Percentiles rank a stretch among this genome's conserved stretches.
These are phyloP conservation scores for Fistularia tabacaria DNA, from an alignment of 2,797 vertebrate species.

Conservation along the genomic window DNA sequence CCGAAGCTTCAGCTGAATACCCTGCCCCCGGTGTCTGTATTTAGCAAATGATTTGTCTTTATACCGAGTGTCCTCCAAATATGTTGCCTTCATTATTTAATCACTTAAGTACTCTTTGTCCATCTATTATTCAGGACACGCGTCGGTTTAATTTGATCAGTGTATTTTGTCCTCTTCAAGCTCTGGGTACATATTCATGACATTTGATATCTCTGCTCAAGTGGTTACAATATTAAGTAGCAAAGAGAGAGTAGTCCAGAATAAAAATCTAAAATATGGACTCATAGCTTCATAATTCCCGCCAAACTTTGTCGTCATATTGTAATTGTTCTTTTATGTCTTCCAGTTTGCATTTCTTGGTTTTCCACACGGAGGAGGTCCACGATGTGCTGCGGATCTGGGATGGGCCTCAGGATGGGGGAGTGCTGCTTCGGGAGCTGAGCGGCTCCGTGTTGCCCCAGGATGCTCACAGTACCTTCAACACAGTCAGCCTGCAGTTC, in stretches of 20 bases:
- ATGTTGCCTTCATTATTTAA: background rate
- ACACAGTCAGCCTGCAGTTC: slow-evolving; percentile 90
- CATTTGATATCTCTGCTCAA: background rate
- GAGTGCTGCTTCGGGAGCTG: slow-evolving; percentile 88
- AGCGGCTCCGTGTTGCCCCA: slow-evolving; percentile 84
- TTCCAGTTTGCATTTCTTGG: slow-evolving; percentile 90
- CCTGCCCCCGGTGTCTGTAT: slow-evolving; percentile 18
- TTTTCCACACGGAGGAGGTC: slow-evolving; percentile 96
- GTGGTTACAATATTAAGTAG: background rate
- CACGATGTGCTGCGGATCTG: slow-evolving; percentile 93
- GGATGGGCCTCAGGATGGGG: slow-evolving; percentile 93
- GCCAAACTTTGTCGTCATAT: background rate
- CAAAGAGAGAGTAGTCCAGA: no score
- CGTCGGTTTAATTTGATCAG: background rate
- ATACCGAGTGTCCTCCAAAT: background rate
- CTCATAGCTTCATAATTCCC: background rate
- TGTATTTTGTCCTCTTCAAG: no score
- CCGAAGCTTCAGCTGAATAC: slow-evolving; percentile 40
- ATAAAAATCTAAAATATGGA: no score
- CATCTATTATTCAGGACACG: background rate
- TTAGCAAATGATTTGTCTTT: no score
- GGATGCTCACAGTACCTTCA: slow-evolving; percentile 95
- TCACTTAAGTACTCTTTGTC: background rate
- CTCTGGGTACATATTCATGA: no score
- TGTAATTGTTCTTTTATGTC: slow-evolving; percentile 8